Evolutionary conservation across 2,888 invertebrate species (phyloP).

Genomic region (Glyphotaelius pellucidus): DNA sequence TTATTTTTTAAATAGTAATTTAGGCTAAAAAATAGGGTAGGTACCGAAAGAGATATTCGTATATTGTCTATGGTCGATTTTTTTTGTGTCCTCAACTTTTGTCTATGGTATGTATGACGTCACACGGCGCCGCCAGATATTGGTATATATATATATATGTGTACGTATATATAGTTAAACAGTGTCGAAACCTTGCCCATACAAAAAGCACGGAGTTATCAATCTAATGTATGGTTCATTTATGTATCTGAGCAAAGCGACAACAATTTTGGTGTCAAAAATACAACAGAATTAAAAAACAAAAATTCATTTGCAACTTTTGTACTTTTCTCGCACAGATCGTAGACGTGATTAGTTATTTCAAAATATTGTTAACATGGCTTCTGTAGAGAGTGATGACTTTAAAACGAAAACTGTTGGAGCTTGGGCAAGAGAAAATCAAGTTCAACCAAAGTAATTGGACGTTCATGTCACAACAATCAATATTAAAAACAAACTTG

Average conservation of each 20-base stretch:
- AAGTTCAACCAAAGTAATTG: constrained; percentile 73
- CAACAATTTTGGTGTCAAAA: not conserved
- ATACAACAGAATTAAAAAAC: not conserved
- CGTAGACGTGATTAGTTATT: not conserved
- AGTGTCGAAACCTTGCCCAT: too few relatives aligned
- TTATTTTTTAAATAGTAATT: too few relatives aligned
- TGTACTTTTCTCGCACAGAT: not conserved
- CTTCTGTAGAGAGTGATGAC: constrained; percentile 48
- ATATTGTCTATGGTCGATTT: too few relatives aligned
- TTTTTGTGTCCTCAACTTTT: too few relatives aligned
- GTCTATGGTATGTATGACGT: too few relatives aligned
- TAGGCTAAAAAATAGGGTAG: too few relatives aligned
- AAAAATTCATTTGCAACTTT: not conserved
- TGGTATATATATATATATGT: too few relatives aligned
- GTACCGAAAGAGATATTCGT: too few relatives aligned
- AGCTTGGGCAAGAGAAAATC: constrained; percentile 75
- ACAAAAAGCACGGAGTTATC: too few relatives aligned
- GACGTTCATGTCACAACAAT: constrained; percentile 2
- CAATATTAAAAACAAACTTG: not conserved
- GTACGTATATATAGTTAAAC: too few relatives aligned
- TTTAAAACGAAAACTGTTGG: constrained; percentile 71
- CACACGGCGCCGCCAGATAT: too few relatives aligned
- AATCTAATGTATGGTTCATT: too few relatives aligned
- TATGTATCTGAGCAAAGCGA: not conserved
- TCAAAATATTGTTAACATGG: constrained; percentile 9